phyloP scores from a whole-genome alignment of 2,888 invertebrate species.

The Bellardia pandia region DNA sequence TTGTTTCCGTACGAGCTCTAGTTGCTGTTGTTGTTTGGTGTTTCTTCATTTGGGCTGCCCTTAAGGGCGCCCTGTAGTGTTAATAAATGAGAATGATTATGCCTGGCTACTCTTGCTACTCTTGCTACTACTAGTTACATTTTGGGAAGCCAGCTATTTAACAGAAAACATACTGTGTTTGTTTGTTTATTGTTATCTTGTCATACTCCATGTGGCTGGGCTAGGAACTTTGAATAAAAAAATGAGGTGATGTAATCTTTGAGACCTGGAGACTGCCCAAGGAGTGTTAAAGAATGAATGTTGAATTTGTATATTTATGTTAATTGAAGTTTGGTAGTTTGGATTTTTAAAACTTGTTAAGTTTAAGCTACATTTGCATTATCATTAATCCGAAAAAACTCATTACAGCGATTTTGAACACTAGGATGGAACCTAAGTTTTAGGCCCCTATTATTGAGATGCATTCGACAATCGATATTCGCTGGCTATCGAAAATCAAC shows the following conservation, averaged over 20 bases:
- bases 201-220: constrained; percentile 12
- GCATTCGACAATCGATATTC: too few relatives aligned
- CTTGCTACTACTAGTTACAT: background rate
- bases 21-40: background rate
- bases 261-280: constrained; percentile 5
- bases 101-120: constrained; percentile 42
- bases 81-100: constrained; percentile 57
- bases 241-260: constrained; percentile 47
- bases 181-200: constrained; percentile 39
- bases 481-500: too few relatives aligned
- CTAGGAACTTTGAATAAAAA: constrained; percentile 14
- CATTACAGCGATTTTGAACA: too few relatives aligned
- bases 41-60: constrained; percentile 36
- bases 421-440: too few relatives aligned
- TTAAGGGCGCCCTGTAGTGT: constrained; percentile 63
- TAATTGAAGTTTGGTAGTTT: too few relatives aligned
- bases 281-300: constrained; percentile 25
- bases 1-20: constrained; percentile 29
- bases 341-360: background rate
- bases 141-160: constrained; percentile 34
- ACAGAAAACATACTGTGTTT: constrained; percentile 46
- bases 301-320: background rate
- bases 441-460: too few relatives aligned
- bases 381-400: too few relatives aligned
- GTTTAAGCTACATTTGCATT: too few relatives aligned